phyloP scores from a whole-genome alignment of 2,888 invertebrate genomes.

The Rotaria socialis region DNA sequence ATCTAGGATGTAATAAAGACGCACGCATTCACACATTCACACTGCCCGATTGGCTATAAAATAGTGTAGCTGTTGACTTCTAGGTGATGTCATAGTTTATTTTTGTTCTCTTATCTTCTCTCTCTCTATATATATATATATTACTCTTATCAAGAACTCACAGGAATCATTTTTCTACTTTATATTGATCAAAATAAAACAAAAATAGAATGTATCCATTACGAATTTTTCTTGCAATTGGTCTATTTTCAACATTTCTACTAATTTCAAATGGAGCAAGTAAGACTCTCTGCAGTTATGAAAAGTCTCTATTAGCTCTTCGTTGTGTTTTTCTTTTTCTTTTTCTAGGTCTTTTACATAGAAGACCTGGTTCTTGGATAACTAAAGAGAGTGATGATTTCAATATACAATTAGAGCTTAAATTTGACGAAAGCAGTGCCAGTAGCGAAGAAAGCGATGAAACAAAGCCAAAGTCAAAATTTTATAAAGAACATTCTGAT shows the following conservation, averaged over 20 bases:
- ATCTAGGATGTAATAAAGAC: not conserved
- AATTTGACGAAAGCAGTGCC: not conserved
- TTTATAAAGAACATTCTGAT: not conserved
- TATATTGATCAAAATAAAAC: not conserved
- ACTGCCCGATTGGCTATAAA: not conserved
- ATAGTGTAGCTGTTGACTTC: not conserved
- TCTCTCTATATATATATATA: not conserved
- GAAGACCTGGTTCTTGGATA: not conserved
- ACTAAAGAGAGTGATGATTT: not conserved
- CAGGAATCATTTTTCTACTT: not conserved
- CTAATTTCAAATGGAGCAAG: not conserved
- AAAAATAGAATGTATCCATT: not conserved
- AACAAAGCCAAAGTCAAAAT: not conserved
- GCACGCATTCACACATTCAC: not conserved
- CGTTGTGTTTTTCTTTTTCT: not conserved
- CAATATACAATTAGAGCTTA: not conserved
- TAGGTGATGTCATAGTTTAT: not conserved
- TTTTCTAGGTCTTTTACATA: not conserved
- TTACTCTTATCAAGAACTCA: not conserved
- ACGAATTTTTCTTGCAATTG: not conserved
- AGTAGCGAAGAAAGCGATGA: not conserved
- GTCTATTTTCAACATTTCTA: not conserved
- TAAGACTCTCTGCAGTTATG: not conserved
- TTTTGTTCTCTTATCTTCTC: not conserved
- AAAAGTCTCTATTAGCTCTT: too few species aligned